These are phyloP conservation scores for Zoroaster sp. DNA, from an alignment of 53 echinoderm and acorn worm genomes.

Conservation along the genomic window DNA sequence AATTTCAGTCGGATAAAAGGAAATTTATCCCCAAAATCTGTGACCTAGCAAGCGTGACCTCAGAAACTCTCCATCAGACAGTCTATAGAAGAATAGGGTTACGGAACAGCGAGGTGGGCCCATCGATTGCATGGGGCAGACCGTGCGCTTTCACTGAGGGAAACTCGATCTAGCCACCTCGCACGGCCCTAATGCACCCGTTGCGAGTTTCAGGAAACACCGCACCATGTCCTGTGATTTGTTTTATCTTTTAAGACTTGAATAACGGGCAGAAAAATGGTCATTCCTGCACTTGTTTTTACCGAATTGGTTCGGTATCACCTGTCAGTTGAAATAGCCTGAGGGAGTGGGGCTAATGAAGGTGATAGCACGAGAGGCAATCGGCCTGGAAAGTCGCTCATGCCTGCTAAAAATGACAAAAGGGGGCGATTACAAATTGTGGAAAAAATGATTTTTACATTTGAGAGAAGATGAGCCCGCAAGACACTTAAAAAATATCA, in stretches of 20 bases:
- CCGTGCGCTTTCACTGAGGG: slow-evolving; percentile 25
- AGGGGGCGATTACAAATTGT: too few relatives aligned
- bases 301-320: neutral
- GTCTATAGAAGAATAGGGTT: neutral
- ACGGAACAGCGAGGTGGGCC: neutral
- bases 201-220: slow-evolving; percentile 1
- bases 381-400: neutral
- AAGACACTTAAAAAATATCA: too few relatives aligned
- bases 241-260: neutral
- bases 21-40: neutral
- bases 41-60: slow-evolving; percentile 35
- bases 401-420: neutral
- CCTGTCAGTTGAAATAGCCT: slow-evolving; percentile 3
- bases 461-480: too few relatives aligned
- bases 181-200: slow-evolving; percentile 54
- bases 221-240: slow-evolving; percentile 1
- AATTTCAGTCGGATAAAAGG: neutral
- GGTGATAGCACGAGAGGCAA: neutral
- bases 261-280: neutral
- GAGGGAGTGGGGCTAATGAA: slow-evolving; percentile 13
- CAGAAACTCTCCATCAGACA: neutral
- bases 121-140: slow-evolving; percentile 41
- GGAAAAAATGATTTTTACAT: too few relatives aligned
- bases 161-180: slow-evolving; percentile 46
- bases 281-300: slow-evolving; percentile 11